Percentiles rank a stretch among this genome's conserved stretches.
phyloP scores from a whole-genome alignment of 2,797 vertebrate species.

The Peromyscus nudipes region DNA sequence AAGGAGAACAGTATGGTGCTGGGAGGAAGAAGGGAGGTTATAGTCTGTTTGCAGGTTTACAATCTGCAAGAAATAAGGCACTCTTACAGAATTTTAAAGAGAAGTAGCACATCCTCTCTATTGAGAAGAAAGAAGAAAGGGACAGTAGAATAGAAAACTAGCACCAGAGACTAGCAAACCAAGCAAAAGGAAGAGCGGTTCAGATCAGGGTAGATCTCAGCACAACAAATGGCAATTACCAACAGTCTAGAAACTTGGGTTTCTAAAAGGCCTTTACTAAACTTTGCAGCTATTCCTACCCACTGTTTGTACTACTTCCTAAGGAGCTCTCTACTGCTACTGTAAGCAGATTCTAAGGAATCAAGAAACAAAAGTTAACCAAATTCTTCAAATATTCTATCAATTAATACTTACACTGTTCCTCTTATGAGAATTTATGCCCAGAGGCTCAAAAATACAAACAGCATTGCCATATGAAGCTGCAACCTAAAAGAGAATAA shows the following conservation, averaged over 20 bases:
- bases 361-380: not conserved
- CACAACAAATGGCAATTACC: not conserved
- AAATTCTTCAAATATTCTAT: conserved; percentile 57
- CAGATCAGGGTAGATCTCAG: conserved; percentile 13
- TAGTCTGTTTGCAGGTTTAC: not conserved
- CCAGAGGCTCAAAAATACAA: conserved; percentile 98
- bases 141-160: not conserved
- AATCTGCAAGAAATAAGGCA: not conserved
- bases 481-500: conserved; percentile 93
- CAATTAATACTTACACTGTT: conserved; percentile 91
- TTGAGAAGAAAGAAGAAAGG: not conserved
- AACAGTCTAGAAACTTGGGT: not conserved
- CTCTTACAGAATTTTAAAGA: conserved; percentile 3
- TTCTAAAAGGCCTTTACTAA: conserved; percentile 29
- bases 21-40: not conserved
- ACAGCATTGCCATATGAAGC: conserved; percentile 99
- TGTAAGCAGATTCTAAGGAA: not conserved
- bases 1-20: not conserved
- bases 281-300: not conserved
- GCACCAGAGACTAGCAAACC: not conserved
- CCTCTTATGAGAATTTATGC: conserved; percentile 94
- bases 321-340: not conserved
- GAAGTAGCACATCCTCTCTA: not conserved
- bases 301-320: not conserved
- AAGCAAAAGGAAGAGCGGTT: conserved; percentile 47